A percentile compares a stretch with the other conserved stretches of the same genome.
Evolutionary conservation across 2,797 vertebrate genomes (phyloP).

Genomic region (Monodelphis domestica): DNA sequence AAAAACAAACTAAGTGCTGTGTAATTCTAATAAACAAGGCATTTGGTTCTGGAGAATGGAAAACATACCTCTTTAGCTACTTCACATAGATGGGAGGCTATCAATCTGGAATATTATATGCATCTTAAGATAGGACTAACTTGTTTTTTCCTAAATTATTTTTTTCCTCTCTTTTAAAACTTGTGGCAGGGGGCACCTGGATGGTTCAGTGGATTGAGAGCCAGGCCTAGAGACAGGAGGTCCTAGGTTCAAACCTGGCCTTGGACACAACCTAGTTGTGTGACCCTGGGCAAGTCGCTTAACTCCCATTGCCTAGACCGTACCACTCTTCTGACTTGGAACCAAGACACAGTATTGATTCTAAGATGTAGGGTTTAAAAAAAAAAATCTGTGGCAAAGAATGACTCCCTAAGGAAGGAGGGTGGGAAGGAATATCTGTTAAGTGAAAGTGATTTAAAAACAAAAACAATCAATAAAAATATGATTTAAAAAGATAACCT

Average conservation of each 20-base stretch:
- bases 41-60: background rate
- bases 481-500: background rate
- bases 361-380: too few relatives aligned
- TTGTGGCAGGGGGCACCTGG: too few relatives aligned
- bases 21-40: background rate
- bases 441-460: background rate
- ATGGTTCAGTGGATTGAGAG: too few relatives aligned
- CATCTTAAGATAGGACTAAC: background rate
- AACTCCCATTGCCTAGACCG: too few relatives aligned
- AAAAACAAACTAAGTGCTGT: background rate
- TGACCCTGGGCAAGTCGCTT: too few relatives aligned
- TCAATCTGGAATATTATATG: background rate
- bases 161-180: background rate
- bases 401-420: background rate
- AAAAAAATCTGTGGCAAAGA: background rate
- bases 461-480: background rate
- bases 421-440: background rate
- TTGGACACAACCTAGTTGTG: too few relatives aligned
- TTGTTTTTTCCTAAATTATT: background rate
- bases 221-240: too few relatives aligned
- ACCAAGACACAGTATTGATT: too few relatives aligned
- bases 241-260: too few relatives aligned
- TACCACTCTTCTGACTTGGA: too few relatives aligned
- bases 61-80: background rate
- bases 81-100: background rate